These are phyloP conservation scores for Drosophila setifemur DNA, from an alignment of 1,140 invertebrate genomes.

Conservation along the genomic window DNA sequence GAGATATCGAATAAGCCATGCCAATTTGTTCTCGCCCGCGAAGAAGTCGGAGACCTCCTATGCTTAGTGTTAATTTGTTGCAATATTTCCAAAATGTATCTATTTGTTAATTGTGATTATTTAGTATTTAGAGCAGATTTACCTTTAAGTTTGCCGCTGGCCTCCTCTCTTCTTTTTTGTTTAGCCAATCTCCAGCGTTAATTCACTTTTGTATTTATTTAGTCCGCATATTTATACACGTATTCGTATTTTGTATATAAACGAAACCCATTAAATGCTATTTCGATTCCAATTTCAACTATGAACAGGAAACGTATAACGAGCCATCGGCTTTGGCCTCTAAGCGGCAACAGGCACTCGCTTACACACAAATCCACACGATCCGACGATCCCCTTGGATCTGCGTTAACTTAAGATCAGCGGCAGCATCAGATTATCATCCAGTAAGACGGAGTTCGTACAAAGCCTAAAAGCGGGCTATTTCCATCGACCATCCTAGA, in stretches of 20 bases:
- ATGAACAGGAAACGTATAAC: conserved; percentile 80
- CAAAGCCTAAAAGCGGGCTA: not conserved
- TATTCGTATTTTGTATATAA: conserved; percentile 50
- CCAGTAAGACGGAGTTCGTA: too few relatives aligned
- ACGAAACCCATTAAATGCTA: conserved; percentile 33
- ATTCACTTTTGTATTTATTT: conserved; percentile 34
- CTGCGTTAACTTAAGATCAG: conserved; percentile 37
- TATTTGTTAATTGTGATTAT: conserved; percentile 77
- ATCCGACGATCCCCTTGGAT: conserved; percentile 17
- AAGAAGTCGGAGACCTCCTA: conserved; percentile 2
- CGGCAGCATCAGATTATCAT: conserved; percentile 11
- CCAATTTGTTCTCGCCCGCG: too few relatives aligned
- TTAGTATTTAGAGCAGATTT: conserved; percentile 65
- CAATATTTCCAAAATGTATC: conserved; percentile 60
- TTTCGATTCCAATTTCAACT: conserved; percentile 19
- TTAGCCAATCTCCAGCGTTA: conserved; percentile 60
- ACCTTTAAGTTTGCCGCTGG: conserved; percentile 53
- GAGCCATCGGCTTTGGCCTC: conserved; percentile 70
- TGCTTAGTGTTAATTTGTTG: conserved; percentile 65
- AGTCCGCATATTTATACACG: conserved; percentile 21
- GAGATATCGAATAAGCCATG: conserved; percentile 47
- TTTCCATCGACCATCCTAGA: not conserved
- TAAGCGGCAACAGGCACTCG: conserved; percentile 37
- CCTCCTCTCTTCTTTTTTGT: conserved; percentile 10
- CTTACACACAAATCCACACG: conserved; percentile 34